Percentiles rank a stretch among this genome's conserved stretches.
These are phyloP conservation scores for Platalea minor DNA, from an alignment of 2,797 vertebrate species.

Conservation along the genomic window DNA sequence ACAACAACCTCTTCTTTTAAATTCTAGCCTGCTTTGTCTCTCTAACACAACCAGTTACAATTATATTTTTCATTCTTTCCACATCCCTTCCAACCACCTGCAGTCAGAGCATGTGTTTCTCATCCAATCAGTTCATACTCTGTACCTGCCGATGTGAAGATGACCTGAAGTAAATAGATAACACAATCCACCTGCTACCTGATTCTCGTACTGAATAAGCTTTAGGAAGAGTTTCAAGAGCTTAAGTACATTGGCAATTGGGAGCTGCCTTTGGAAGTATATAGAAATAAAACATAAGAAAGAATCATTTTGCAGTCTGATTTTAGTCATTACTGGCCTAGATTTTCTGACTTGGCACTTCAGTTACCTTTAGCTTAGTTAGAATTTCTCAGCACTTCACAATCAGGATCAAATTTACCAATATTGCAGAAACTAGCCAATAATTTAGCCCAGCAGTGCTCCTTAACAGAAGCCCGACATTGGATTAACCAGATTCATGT, in stretches of 20 bases:
- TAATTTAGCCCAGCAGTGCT: neutral
- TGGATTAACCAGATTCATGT: neutral
- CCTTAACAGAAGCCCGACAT: neutral
- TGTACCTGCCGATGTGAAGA: neutral
- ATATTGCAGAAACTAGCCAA: neutral
- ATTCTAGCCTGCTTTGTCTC: conserved; percentile 8
- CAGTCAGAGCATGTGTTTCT: neutral
- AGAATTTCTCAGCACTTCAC: neutral
- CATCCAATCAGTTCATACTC: neutral
- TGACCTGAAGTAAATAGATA: neutral
- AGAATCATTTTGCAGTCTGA: neutral
- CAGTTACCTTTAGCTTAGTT: neutral
- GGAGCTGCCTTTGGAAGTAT: neutral
- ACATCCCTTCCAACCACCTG: neutral
- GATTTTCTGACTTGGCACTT: neutral
- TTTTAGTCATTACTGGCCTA: neutral
- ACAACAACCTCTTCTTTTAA: conserved; percentile 28
- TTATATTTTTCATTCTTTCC: neutral
- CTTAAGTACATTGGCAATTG: neutral
- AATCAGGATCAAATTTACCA: neutral
- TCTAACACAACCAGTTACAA: neutral
- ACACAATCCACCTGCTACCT: neutral
- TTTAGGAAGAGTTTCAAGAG: neutral
- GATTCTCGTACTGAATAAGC: neutral
- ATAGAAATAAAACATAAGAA: neutral